Percentiles rank a stretch among this genome's conserved stretches.
Conservation (phyloP, 2,888 invertebrate species). For the Bibio marci region DNA sequence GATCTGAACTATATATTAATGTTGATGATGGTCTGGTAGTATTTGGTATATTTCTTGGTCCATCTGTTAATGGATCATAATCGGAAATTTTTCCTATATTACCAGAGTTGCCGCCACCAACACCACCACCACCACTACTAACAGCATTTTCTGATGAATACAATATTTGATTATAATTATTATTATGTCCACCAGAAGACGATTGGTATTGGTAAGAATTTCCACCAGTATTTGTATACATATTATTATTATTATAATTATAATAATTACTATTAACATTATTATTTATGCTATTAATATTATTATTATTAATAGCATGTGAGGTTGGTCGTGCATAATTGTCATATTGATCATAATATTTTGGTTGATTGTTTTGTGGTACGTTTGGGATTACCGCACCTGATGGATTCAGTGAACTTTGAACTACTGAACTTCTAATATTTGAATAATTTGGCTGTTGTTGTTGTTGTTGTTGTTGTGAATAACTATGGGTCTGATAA, state of each 20-base stretch:
- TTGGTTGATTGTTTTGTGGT: conserved; percentile 2
- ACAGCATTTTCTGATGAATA: no score
- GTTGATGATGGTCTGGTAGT: conserved; percentile 65
- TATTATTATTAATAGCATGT: conserved; percentile 7
- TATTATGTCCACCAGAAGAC: neutral
- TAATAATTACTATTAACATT: conserved; percentile 3
- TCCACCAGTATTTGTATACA: conserved; percentile 9
- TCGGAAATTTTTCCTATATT: conserved; percentile 61
- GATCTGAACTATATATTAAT: conserved; percentile 68
- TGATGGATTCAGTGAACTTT: conserved; percentile 27
- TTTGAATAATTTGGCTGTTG: conserved; percentile 21
- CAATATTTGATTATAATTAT: conserved; percentile 6
- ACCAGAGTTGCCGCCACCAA: conserved; percentile 10
- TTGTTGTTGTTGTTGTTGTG: conserved; percentile 16
- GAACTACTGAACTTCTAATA: conserved; percentile 24
- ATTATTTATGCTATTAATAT: conserved; percentile 5
- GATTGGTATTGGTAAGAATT: conserved; percentile 3
- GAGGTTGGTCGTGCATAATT: conserved; percentile 16
- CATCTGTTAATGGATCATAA: conserved; percentile 59
- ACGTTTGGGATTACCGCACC: conserved; percentile 10
- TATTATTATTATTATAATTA: conserved; percentile 10
- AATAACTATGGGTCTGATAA: conserved; percentile 12
- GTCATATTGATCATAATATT: conserved; percentile 21
- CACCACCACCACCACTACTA: conserved; percentile 12
- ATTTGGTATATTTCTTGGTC: conserved; percentile 50